phyloP scores from a whole-genome alignment of 1,140 invertebrate species.

The Tribolium castaneum region DNA sequence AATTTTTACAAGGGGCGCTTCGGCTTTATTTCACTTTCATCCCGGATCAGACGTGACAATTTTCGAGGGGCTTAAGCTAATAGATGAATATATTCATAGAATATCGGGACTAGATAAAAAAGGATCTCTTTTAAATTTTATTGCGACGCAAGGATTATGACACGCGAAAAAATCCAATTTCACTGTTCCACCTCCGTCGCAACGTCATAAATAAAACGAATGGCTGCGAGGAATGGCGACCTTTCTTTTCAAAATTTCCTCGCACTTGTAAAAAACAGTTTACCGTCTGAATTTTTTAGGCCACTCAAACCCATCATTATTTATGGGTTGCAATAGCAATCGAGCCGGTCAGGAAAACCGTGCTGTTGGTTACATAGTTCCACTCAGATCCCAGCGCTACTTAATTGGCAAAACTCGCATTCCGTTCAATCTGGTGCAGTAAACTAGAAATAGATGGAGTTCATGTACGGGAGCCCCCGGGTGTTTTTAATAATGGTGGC shows the following conservation, averaged over 20 bases:
- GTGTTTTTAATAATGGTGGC: constrained; percentile 50
- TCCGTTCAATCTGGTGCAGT: neutral
- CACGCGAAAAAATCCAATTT: constrained; percentile 21
- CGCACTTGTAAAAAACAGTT: neutral
- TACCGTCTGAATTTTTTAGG: constrained; percentile 23
- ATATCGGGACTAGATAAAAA: constrained; percentile 37
- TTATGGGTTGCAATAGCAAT: neutral
- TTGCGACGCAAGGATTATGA: constrained; percentile 21
- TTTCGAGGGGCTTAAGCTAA: constrained; percentile 27
- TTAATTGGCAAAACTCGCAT: neutral
- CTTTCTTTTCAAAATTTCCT: constrained; percentile 10
- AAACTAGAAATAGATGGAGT: neutral
- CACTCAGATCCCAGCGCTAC: neutral
- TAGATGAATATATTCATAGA: constrained; percentile 42
- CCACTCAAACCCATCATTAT: too few species aligned
- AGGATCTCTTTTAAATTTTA: constrained; percentile 32
- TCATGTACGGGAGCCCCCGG: constrained; percentile 30
- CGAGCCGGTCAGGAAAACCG: too few species aligned
- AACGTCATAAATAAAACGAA: constrained; percentile 22
- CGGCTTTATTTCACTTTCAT: constrained; percentile 33
- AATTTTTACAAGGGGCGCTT: constrained; percentile 29
- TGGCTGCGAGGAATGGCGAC: constrained; percentile 8
- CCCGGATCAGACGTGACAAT: constrained; percentile 29
- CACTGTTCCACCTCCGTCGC: constrained; percentile 4
- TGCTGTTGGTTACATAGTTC: too few species aligned